These are phyloP conservation scores for Tinea semifulvella DNA, from an alignment of 2,888 invertebrate species.

Conservation along the genomic window DNA sequence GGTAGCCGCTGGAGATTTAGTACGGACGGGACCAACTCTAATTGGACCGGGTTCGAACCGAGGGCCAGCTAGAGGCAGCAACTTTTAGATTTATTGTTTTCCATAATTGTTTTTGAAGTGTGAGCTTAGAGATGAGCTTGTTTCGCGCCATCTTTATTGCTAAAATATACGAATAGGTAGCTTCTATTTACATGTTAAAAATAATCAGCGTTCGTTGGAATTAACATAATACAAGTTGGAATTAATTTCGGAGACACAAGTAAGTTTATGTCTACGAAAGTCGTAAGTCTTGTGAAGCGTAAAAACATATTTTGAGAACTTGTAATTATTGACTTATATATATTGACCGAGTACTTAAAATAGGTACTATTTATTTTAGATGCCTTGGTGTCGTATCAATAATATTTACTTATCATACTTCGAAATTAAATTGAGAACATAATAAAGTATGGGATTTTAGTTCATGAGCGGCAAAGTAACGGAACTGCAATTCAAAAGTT, in stretches of 20 bases:
- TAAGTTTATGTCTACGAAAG: background rate
- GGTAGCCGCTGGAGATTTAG: slow-evolving; percentile 61
- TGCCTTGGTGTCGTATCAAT: too few species aligned
- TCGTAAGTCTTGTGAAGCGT: background rate
- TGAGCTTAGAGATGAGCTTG: slow-evolving; percentile 30
- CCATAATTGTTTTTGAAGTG: slow-evolving; percentile 59
- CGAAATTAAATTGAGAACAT: too few species aligned
- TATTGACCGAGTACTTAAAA: too few species aligned
- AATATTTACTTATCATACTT: too few species aligned
- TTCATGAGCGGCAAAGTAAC: too few species aligned
- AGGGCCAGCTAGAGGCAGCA: slow-evolving; percentile 45
- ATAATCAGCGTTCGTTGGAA: background rate
- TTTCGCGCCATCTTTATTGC: slow-evolving; percentile 5
- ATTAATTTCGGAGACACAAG: background rate
- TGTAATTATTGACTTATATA: too few species aligned
- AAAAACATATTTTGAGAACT: slow-evolving; percentile 10
- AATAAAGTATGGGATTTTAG: too few species aligned
- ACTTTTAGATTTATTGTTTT: slow-evolving; percentile 56
- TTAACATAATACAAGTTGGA: background rate
- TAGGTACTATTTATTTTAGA: too few species aligned
- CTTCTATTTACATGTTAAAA: slow-evolving; percentile 9
- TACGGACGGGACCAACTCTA: slow-evolving; percentile 50
- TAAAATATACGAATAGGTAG: slow-evolving; percentile 9
- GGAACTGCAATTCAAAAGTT: too few species aligned
- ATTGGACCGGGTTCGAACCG: slow-evolving; percentile 52